Evolutionary conservation across 2,797 vertebrate species (phyloP), one percentile per base, ranked within the genome.

Genomic region (Sebastes cheni): DNA sequence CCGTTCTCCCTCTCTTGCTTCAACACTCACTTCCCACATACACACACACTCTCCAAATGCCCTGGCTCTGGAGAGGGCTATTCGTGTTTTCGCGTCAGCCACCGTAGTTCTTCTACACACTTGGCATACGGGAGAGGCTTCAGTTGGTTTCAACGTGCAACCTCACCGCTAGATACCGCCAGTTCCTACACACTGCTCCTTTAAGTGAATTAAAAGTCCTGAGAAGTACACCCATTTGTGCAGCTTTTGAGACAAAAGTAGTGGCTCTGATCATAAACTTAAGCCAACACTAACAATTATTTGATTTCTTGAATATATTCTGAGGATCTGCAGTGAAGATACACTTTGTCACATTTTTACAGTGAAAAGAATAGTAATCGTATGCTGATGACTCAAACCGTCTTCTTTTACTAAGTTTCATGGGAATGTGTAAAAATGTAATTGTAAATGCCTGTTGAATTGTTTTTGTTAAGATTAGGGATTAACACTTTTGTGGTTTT

Each of bases 401-500:
- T 75, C 14, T 11, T n/a, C 22, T 56, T 30, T 64, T 5, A 22
- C 32, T 0, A 55, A 20, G 55, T 69, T 12, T 67, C 2, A 67
- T 42, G 10, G 4, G 18, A 2, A 56, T 23, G 12, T 39, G 12
- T 60, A 25, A 50, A 62, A 2, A 52, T 18, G 9, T 70, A 13
- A 25, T 39, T 39, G 13, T 39, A 39, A 39, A 23, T 68, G 12
- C 18, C 5, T 10, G 4, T 12, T 70, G 23, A 46, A 52, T 25
- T 70, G 20, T 34, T 72, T 69, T 29, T n/a, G 7, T 55, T 27
- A 23, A 67, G 6, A 27, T 65, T 55, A 72, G 12, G 11, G 20
- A 56, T 55, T 65, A 73, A 83, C 39, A 11, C 2, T 58, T 39
- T 30, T 64, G 5, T 83, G 2, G 6, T 80, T 70, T 82, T 36